A percentile compares a stretch with the other conserved stretches of the same genome.
Conservation (phyloP, 2,113 vertebrate species). For the Grallaria varia region DNA sequence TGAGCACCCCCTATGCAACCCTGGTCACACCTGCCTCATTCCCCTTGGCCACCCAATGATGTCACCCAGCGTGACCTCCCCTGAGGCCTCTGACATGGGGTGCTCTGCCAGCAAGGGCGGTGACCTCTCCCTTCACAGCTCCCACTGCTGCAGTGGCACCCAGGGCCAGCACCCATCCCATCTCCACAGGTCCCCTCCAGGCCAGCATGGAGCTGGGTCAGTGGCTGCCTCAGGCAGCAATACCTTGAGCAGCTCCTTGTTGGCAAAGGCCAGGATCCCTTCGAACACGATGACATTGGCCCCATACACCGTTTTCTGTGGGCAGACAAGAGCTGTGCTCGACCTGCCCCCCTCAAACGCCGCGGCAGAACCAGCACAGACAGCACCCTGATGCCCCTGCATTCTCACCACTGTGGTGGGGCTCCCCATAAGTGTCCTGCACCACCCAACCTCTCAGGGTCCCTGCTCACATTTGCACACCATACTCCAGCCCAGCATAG, state of each 20-base stretch:
- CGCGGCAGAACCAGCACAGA: rapidly evolving
- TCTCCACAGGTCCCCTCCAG: rapidly evolving
- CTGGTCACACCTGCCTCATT: rapidly evolving
- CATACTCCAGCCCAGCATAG: not conserved
- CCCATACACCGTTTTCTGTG: conserved; percentile 88
- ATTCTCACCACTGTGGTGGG: rapidly evolving
- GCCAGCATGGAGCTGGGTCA: rapidly evolving
- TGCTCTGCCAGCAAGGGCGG: rapidly evolving
- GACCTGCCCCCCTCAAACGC: rapidly evolving
- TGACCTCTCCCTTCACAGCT: not conserved
- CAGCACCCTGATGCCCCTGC: not conserved
- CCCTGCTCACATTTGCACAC: not conserved
- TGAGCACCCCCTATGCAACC: conserved; percentile 3
- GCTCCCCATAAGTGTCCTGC: rapidly evolving
- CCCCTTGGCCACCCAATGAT: rapidly evolving
- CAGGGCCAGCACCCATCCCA: not conserved
- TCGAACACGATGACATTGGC: conserved; percentile 91
- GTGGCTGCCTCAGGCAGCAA: not conserved
- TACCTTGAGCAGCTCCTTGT: conserved; percentile 92
- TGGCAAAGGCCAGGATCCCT: conserved; percentile 88
- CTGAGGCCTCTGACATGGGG: rapidly evolving
- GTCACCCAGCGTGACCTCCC: not conserved
- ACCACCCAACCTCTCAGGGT: not conserved
- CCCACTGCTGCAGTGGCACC: not conserved
- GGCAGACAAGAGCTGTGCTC: not conserved